These are phyloP conservation scores for Eutrigla gurnardus DNA, from an alignment of 2,797 vertebrate species.

Conservation along the genomic window DNA sequence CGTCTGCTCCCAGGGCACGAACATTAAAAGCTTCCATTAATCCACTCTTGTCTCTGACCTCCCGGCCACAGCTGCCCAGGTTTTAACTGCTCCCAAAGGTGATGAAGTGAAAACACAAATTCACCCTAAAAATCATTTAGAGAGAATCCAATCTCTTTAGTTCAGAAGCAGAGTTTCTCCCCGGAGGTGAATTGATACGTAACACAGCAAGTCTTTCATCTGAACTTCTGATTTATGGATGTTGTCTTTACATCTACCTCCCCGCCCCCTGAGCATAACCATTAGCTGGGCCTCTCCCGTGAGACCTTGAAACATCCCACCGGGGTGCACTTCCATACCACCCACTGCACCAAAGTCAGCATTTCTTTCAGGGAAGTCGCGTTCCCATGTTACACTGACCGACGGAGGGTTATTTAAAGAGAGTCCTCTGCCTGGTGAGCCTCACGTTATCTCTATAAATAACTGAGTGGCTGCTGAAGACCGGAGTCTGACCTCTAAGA, in stretches of 20 bases:
- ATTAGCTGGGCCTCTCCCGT: neutral
- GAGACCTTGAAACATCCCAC: constrained; percentile 26
- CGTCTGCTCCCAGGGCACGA: neutral
- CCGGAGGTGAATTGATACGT: constrained; percentile 8
- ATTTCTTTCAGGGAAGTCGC: constrained; percentile 34
- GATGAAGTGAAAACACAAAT: neutral
- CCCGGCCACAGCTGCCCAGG: neutral
- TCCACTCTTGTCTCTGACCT: neutral
- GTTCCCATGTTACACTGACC: constrained; percentile 4
- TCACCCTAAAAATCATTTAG: neutral
- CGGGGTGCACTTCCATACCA: neutral
- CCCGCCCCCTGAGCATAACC: constrained; percentile 8
- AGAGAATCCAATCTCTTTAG: neutral
- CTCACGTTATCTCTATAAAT: constrained; percentile 55
- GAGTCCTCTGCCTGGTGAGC: constrained; percentile 4
- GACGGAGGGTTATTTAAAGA: constrained; percentile 51
- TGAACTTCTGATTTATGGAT: constrained; percentile 15
- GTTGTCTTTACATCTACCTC: constrained; percentile 8
- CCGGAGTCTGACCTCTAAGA: constrained; percentile 47
- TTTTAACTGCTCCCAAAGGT: neutral
- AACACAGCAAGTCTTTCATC: constrained; percentile 23
- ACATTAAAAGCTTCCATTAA: constrained; percentile 35
- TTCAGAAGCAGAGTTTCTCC: neutral
- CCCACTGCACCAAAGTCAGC: constrained; percentile 42
- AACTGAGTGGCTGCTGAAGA: constrained; percentile 29